Evolutionary conservation across 2,797 vertebrate genomes (phyloP).

Genomic region (Taenioides sp.): DNA sequence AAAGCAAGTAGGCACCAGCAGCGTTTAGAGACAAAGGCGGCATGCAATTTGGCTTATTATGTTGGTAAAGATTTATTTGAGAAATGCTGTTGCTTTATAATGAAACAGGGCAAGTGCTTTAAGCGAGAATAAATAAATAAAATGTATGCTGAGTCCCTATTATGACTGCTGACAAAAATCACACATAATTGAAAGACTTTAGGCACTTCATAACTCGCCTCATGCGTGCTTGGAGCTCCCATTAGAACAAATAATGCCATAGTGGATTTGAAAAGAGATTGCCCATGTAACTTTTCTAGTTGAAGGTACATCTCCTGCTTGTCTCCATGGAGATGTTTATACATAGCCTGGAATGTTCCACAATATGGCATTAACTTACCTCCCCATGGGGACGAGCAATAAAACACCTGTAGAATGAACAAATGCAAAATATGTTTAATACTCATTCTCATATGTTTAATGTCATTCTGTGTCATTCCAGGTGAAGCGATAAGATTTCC

Average conservation of each 20-base stretch:
- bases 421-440: no score
- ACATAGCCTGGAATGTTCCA: neutral
- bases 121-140: neutral
- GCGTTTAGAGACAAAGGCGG: constrained; percentile 5
- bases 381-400: no score
- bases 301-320: neutral
- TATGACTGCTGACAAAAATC: neutral
- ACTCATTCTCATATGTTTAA: no score
- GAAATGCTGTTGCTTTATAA: neutral
- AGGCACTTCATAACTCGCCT: neutral
- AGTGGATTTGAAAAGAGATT: constrained; percentile 12
- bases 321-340: neutral
- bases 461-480: no score
- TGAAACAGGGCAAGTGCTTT: neutral
- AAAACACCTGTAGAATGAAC: no score
- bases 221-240: neutral
- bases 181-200: neutral
- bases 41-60: constrained; percentile 14
- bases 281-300: neutral
- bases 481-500: no score
- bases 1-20: constrained; percentile 10
- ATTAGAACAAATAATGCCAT: neutral
- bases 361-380: neutral
- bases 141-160: neutral
- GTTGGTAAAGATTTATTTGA: constrained; percentile 1